Percentiles rank a stretch among this genome's conserved stretches.
Conservation (phyloP, 2,797 vertebrate genomes). For the Enteromius fasciolatus region DNA sequence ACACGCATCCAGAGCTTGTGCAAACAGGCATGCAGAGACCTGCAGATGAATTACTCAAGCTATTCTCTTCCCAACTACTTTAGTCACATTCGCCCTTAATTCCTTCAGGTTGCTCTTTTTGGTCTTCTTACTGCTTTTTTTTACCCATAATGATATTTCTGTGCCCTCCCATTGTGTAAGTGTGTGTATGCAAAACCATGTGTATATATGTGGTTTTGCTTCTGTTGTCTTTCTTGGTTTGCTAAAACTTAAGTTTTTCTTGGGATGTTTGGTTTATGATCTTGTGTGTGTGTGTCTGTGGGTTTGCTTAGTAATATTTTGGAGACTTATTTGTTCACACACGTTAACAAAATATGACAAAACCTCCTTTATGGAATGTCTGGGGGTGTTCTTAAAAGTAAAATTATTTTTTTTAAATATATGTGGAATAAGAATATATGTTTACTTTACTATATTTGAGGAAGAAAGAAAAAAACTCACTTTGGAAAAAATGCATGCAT, state of each 20-base stretch:
- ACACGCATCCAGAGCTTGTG: slow-evolving; percentile 39
- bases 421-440: neutral
- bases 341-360: slow-evolving; percentile 14
- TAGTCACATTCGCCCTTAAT: slow-evolving; percentile 4
- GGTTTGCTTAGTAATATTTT: slow-evolving; percentile 14
- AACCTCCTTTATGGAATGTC: neutral
- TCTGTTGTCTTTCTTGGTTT: slow-evolving; percentile 13
- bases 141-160: slow-evolving; percentile 25
- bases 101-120: slow-evolving; percentile 18
- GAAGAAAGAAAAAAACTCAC: neutral
- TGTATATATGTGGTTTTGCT: slow-evolving; percentile 28
- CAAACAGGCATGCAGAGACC: slow-evolving; percentile 52
- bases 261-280: slow-evolving; percentile 17
- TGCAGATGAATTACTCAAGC: slow-evolving; percentile 49
- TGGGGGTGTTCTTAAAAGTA: neutral
- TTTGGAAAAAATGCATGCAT: neutral
- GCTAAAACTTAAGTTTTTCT: neutral
- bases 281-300: neutral
- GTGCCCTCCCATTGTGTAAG: slow-evolving; percentile 11
- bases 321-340: neutral
- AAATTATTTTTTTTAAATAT: neutral
- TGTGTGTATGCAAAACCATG: slow-evolving; percentile 6
- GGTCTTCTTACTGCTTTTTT: too few relatives aligned
- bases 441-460: neutral
- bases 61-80: slow-evolving; percentile 34